These are phyloP conservation scores for Drosophila stalkeri DNA, from an alignment of 2,888 invertebrate species.

Conservation along the genomic window DNA sequence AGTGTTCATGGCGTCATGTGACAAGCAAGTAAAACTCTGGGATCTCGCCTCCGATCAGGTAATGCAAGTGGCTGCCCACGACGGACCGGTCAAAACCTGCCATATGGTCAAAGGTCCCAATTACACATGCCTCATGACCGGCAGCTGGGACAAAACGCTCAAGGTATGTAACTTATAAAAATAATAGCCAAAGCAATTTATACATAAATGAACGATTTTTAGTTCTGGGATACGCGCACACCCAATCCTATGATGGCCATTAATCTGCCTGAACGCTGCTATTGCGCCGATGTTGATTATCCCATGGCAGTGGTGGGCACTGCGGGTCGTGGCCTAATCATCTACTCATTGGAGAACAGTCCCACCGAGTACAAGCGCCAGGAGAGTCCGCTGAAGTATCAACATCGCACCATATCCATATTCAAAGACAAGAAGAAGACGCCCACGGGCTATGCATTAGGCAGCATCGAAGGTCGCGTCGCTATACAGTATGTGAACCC, in stretches of 20 bases:
- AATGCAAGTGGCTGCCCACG: constrained; percentile 96
- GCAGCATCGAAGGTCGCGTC: constrained; percentile 98
- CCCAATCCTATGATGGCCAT: constrained; percentile 96
- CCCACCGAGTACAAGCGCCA: constrained; percentile 97
- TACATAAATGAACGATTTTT: neutral
- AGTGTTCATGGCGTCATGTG: constrained; percentile 96
- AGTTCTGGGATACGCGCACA: constrained; percentile 99
- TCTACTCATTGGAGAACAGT: constrained; percentile 97
- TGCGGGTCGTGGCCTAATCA: constrained; percentile 94
- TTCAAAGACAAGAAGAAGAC: constrained; percentile 97
- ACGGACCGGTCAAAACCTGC: constrained; percentile 97
- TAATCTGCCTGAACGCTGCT: constrained; percentile 95
- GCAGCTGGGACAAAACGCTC: constrained; percentile 99
- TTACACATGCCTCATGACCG: constrained; percentile 99
- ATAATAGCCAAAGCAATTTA: neutral
- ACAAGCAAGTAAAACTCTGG: constrained; percentile 97
- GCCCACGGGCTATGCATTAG: constrained; percentile 96
- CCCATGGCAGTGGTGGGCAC: constrained; percentile 99
- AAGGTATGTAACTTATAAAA: constrained; percentile 86
- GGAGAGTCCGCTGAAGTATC: constrained; percentile 96
- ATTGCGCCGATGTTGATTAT: constrained; percentile 98
- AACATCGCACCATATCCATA: constrained; percentile 97
- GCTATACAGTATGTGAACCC: constrained; percentile 99
- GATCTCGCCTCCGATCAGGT: constrained; percentile 95
- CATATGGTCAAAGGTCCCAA: constrained; percentile 98